Base-by-base conservation (phyloP, 2,797 vertebrate genomes). In the Tachyglossus aculeatus region DNA sequence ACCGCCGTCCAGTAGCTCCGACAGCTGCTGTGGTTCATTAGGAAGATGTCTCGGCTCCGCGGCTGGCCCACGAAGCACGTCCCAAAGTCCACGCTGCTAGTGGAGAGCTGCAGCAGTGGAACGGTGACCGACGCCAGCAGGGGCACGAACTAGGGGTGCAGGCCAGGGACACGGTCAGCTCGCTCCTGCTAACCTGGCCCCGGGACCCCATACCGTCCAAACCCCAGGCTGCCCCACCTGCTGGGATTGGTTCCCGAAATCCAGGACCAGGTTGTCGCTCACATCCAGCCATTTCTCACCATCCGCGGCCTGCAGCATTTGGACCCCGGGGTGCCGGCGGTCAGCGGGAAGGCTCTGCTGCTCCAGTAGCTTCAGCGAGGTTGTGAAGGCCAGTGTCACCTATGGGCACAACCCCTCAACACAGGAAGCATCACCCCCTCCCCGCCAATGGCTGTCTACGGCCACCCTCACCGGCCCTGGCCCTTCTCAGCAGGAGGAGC, bases 371-470 rank as follows among this genome's bases (percentile, higher is more conserved):
- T 95, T 89, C 84, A 89, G 69, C 31, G 94, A 95, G 59, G 93
- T 95, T 43, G 83, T 88, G 86, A 99, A 98, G 43, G 92, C 94
- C 81, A 99, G 93, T 24, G 91, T 93, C 68, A 98, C 95, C 98
- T 99, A 85, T 7, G 50, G 51, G 43, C n/a, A n/a, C n/a, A 2
- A 3, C 21, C 25, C 11, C 12, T 44, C 41, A 24, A n/a, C 4
- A 2, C 7, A 19, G 41, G 41, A 25, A 14, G n/a, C 12, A 15
- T 5, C 41, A 14, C n/a, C n/a, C n/a, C n/a, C n/a, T n/a, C n/a
- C n/a, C n/a, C n/a, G n/a, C n/a, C n/a, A n/a, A 24, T 11, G 29
- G 47, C 38, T 12, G 15, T 56, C n/a, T n/a, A n/a, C n/a, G n/a
- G n/a, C n/a, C n/a, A n/a, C n/a, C n/a, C n/a, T n/a, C n/a, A n/a